Conservation (phyloP, 2,797 vertebrate genomes). For the Sternarchorhynchus goeldii region DNA sequence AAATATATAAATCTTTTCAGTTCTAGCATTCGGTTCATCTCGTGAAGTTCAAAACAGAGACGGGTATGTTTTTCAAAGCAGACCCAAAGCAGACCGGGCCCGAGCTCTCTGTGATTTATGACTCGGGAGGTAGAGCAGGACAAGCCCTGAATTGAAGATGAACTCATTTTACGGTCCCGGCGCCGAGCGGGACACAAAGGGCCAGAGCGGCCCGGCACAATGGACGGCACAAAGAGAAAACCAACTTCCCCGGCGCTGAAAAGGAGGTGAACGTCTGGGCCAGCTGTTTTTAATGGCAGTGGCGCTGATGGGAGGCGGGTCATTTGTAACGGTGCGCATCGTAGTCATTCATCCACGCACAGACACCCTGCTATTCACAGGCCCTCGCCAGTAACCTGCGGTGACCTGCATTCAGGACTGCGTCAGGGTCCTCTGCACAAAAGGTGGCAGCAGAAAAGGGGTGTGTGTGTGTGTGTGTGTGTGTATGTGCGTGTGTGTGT, state of each 20-base stretch:
- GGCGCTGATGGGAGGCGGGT: slow-evolving; percentile 74
- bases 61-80: slow-evolving; percentile 16
- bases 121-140: slow-evolving; percentile 71
- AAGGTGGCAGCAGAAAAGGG: slow-evolving; percentile 62
- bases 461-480: slow-evolving; percentile 28
- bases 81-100: slow-evolving; percentile 4
- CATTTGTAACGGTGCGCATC: slow-evolving; percentile 77
- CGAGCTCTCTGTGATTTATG: slow-evolving; percentile 68
- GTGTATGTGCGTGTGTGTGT: slow-evolving; percentile 4
- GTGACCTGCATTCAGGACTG: slow-evolving; percentile 79
- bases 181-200: slow-evolving; percentile 68
- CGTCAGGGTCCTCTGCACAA: slow-evolving; percentile 74
- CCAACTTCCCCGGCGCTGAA: slow-evolving; percentile 80
- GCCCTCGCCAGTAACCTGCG: slow-evolving; percentile 78
- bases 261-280: slow-evolving; percentile 72
- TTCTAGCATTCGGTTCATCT: neutral
- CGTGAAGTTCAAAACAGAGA: neutral
- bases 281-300: slow-evolving; percentile 81
- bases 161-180: slow-evolving; percentile 81
- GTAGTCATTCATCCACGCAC: slow-evolving; percentile 69
- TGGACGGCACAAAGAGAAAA: slow-evolving; percentile 75
- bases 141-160: slow-evolving; percentile 76
- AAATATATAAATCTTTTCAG: neutral
- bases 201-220: slow-evolving; percentile 71
- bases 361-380: slow-evolving; percentile 69